Base-by-base conservation (phyloP, 1,140 invertebrate genomes). In the Stenopsyche tienmushanensis region DNA sequence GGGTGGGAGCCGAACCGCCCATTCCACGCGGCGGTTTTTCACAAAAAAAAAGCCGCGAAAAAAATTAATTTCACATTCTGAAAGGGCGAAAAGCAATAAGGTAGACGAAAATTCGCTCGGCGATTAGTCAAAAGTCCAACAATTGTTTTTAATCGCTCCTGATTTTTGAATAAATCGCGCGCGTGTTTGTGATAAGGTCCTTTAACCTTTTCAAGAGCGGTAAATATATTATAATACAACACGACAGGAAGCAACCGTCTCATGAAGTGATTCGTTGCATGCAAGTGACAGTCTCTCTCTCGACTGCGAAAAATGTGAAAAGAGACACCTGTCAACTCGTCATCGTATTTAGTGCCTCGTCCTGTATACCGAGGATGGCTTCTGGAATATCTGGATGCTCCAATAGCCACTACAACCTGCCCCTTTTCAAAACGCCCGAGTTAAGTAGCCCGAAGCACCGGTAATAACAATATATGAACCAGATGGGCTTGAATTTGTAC, bases 271-370 rank as follows among this genome's bases (percentile, higher is more conserved):
- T 3, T 54, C 13, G 25, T 54, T 25, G n/a, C 15, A 54, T 54
- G 26, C 52, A 54, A 54, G 26, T 54, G 52, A 54, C 52, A 34
- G 24, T 54, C 23, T 54, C 15, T 54, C 26, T 54, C 41, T 49
- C 45, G 52, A 54, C 52, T 15, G 21, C 29, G 52, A 54, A 54
- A 54, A 54, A 54, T 54, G 52, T 54, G 52, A 54, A 54, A 54
- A 54, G 23, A 54, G 52, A 29, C 20, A 54, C 52, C 52, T 54
- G 52, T 54, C 52, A 54, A 54, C 52, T 54, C 15, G 49, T 52
- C 52, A 29, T 54, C 52, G 39, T 25, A 29, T 34, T 18, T 29
- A 13, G 45, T n/a, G 52, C 25, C 52, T 54, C 39, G n/a, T n/a
- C n/a, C n/a, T n/a, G n/a, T n/a, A n/a, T n/a, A n/a, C n/a, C n/a